Conservation (phyloP, 64 coral and sea anemone species). For the Dendrophyllia cribrosa region DNA sequence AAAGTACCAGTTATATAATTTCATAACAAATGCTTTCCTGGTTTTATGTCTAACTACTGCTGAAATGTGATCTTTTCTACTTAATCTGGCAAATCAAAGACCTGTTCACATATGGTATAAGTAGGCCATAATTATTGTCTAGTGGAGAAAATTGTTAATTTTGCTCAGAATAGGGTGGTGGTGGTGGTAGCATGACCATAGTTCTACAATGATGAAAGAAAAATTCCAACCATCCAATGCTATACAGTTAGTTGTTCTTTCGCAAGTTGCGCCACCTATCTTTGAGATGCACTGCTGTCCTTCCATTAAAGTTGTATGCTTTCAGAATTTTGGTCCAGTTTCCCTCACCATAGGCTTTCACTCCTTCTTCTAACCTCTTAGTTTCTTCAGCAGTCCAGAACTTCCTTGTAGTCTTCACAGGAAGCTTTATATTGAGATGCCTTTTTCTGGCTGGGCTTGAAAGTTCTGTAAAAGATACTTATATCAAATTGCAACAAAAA, state of each 20-base stretch:
- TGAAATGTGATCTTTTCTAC: too few species aligned
- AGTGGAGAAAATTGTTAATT: too few species aligned
- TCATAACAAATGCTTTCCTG: too few species aligned
- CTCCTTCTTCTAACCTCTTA: conserved; percentile 62
- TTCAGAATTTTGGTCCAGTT: conserved; percentile 78
- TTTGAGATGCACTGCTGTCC: conserved; percentile 79
- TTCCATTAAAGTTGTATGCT: conserved; percentile 62
- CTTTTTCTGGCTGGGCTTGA: conserved; percentile 12
- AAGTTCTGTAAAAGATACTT: neutral
- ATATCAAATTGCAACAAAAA: neutral
- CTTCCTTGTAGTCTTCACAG: neutral
- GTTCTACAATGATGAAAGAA: too few species aligned
- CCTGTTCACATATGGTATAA: too few species aligned
- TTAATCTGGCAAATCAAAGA: too few species aligned
- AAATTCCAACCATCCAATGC: too few species aligned
- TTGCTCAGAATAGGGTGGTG: too few species aligned
- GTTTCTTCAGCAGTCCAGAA: conserved; percentile 63
- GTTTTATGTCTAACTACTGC: too few species aligned
- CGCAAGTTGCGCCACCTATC: conserved; percentile 78
- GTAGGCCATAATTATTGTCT: too few species aligned
- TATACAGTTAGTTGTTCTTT: conserved; percentile 13
- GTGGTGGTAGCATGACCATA: too few species aligned
- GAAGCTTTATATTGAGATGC: conserved; percentile 49
- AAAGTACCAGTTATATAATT: too few species aligned
- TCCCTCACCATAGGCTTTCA: conserved; percentile 56